Percentiles rank a stretch among this genome's conserved stretches.
Evolutionary conservation across 2,113 vertebrate species (phyloP).

Genomic region (Phocoena sinus): DNA sequence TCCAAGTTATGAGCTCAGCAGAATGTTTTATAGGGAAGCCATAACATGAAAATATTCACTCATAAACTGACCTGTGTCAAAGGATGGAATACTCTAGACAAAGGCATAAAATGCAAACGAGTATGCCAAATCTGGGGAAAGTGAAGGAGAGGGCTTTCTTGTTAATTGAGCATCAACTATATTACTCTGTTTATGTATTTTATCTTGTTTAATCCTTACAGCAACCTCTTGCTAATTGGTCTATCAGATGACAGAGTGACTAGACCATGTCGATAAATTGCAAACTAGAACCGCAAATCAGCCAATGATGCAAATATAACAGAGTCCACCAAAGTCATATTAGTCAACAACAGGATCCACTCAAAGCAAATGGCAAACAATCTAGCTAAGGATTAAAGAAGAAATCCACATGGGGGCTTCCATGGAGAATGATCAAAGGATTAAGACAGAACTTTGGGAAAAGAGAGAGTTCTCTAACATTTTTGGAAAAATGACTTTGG

Average conservation of each 20-base stretch:
- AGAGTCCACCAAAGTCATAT: neutral
- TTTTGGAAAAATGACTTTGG: neutral
- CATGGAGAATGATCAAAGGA: conserved; percentile 1
- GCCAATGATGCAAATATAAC: neutral
- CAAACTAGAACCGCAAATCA: neutral
- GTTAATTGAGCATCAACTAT: neutral
- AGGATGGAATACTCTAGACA: neutral
- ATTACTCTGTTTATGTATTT: neutral
- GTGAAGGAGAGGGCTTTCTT: neutral
- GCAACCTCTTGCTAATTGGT: neutral
- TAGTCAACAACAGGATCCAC: neutral
- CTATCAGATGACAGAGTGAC: neutral
- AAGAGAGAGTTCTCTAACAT: neutral
- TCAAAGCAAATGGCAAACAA: conserved; percentile 17
- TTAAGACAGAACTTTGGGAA: neutral
- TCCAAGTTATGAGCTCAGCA: neutral
- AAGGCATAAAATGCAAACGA: conserved; percentile 6
- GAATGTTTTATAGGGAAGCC: neutral
- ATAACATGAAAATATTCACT: neutral
- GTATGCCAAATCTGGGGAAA: neutral
- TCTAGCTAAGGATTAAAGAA: neutral
- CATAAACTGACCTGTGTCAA: neutral
- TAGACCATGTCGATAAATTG: neutral
- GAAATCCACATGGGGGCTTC: neutral
- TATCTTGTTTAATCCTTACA: neutral